Conservation (phyloP, 2,113 vertebrate genomes). For the Salvator merianae region DNA sequence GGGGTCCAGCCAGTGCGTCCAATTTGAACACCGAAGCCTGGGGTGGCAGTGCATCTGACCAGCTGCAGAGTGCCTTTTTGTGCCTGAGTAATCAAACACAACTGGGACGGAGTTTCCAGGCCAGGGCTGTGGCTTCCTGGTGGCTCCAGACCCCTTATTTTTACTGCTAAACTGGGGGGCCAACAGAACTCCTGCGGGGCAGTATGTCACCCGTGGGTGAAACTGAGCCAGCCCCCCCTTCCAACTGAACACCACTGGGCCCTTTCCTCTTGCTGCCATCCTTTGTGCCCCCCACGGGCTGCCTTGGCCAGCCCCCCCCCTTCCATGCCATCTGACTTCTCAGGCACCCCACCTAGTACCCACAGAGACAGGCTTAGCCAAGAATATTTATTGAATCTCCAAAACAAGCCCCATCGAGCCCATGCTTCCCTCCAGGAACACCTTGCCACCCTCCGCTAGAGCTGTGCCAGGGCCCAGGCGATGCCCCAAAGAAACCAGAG, state of each 20-base stretch:
- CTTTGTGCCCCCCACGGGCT: too few relatives aligned
- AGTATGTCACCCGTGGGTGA: too few relatives aligned
- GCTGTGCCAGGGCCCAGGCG: not conserved
- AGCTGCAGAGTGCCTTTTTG: not conserved
- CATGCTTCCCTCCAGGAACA: accelerated
- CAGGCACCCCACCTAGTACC: too few relatives aligned
- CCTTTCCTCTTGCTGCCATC: too few relatives aligned
- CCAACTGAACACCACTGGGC: too few relatives aligned
- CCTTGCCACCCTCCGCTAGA: too few relatives aligned
- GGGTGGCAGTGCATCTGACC: not conserved
- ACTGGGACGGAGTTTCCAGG: not conserved
- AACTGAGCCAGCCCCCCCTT: too few relatives aligned
- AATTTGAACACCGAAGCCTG: not conserved
- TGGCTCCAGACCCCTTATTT: too few relatives aligned
- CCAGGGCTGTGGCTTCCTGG: too few relatives aligned
- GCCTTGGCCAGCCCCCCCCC: too few relatives aligned
- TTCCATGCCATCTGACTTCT: accelerated
- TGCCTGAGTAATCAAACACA: not conserved
- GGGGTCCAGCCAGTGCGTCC: not conserved
- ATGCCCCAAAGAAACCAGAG: not conserved
- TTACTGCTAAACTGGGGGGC: too few relatives aligned
- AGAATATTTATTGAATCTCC: slow-evolving; percentile 19
- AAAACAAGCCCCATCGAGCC: not conserved
- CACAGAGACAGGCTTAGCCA: not conserved
- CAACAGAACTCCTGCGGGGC: too few relatives aligned